Evolutionary conservation across 2,113 vertebrate species (phyloP).

Genomic region (Sisor rabdophorus): DNA sequence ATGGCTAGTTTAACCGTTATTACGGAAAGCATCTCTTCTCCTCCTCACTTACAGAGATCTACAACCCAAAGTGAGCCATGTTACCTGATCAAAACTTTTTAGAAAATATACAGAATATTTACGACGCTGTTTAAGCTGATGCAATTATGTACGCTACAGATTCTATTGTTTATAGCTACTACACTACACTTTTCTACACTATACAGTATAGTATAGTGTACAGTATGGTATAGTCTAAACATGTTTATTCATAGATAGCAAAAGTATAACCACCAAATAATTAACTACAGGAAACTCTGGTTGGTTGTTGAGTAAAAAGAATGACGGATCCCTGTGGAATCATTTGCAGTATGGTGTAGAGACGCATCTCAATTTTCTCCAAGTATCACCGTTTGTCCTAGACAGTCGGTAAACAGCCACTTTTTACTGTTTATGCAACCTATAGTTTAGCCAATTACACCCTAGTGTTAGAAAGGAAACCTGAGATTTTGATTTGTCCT

Average conservation of each 20-base stretch:
- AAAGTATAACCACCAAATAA: no score
- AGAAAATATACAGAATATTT: not conserved
- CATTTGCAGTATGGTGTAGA: not conserved
- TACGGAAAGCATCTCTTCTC: slow-evolving; percentile 6
- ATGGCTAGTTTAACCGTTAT: slow-evolving; percentile 26
- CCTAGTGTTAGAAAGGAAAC: not conserved
- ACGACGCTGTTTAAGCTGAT: not conserved
- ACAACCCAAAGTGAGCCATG: not conserved
- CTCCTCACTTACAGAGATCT: not conserved
- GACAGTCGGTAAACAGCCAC: slow-evolving; percentile 24
- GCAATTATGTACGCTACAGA: not conserved
- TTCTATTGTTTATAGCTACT: not conserved
- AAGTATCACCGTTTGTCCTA: not conserved
- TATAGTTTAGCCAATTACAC: slow-evolving; percentile 29
- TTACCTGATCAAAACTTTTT: not conserved
- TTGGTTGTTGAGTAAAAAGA: not conserved
- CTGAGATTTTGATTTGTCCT: not conserved
- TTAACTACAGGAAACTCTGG: not conserved
- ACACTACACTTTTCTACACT: no score
- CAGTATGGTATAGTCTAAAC: no score
- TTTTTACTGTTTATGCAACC: not conserved
- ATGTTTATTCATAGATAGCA: no score
- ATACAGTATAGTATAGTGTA: no score
- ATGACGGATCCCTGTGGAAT: not conserved
- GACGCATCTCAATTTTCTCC: slow-evolving; percentile 3